phyloP scores from a whole-genome alignment of 2,113 vertebrate species.

The Ginglymostoma cirratum region DNA sequence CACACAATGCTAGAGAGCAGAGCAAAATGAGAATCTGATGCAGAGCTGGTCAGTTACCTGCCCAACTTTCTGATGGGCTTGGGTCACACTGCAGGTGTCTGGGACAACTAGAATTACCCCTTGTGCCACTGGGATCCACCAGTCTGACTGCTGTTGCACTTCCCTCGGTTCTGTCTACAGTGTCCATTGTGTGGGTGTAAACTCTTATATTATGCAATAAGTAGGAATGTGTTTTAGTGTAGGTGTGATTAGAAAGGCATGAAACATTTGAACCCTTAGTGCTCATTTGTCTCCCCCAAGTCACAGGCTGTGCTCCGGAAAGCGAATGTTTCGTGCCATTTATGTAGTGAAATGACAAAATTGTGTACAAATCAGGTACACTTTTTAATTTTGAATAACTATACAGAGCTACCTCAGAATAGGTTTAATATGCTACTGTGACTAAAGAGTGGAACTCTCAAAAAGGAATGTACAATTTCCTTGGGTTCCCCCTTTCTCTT shows the following conservation, averaged over 20 bases:
- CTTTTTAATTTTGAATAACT: constrained; percentile 29
- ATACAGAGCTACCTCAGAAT: constrained; percentile 37
- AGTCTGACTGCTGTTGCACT: constrained; percentile 27
- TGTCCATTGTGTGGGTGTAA: background rate
- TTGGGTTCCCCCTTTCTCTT: background rate
- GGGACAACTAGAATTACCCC: background rate
- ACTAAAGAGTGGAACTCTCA: constrained; percentile 1
- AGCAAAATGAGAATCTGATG: background rate
- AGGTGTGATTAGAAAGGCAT: constrained; percentile 1
- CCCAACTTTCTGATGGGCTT: background rate
- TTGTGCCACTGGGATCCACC: background rate
- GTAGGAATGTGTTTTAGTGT: constrained; percentile 20
- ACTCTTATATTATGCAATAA: constrained; percentile 34
- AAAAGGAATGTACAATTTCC: constrained; percentile 23
- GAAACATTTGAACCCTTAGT: constrained; percentile 31
- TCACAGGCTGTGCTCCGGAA: constrained; percentile 18
- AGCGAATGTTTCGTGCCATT: constrained; percentile 21
- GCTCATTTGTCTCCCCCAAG: background rate
- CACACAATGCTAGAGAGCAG: background rate
- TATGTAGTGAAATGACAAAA: constrained; percentile 13
- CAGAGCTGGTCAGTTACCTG: background rate
- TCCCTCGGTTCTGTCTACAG: background rate
- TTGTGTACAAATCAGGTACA: background rate
- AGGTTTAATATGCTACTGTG: constrained; percentile 27
- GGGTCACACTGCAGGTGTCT: background rate